A percentile compares a stretch with the other conserved stretches of the same genome.
phyloP scores from a whole-genome alignment of 2,797 vertebrate species.

The Coregonus sp. region DNA sequence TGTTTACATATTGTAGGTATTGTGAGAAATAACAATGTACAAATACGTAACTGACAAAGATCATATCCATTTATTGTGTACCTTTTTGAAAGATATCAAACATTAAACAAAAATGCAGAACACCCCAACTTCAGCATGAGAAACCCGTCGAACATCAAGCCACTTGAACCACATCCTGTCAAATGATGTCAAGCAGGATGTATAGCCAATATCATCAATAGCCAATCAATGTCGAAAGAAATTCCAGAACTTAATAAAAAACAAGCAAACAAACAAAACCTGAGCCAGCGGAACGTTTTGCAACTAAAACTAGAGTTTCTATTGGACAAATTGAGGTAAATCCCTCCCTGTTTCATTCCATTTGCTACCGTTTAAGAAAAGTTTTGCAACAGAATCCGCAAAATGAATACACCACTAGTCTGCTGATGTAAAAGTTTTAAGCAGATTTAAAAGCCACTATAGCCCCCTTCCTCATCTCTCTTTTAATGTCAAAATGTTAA shows the following conservation, averaged over 20 bases:
- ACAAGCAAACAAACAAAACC: constrained; percentile 3
- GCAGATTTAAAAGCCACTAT: too few species aligned
- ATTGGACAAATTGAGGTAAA: too few species aligned
- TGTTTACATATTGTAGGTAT: not conserved
- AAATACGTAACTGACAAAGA: constrained; percentile 4
- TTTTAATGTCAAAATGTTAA: not conserved
- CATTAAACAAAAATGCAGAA: constrained; percentile 50
- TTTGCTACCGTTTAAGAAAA: too few species aligned
- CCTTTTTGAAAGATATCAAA: constrained; percentile 58
- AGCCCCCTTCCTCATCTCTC: not conserved
- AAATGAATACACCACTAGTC: too few species aligned
- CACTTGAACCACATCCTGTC: constrained; percentile 18
- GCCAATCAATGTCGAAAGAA: constrained; percentile 26
- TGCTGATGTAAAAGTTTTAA: too few species aligned
- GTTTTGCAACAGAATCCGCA: too few species aligned
- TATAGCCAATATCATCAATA: constrained; percentile 6
- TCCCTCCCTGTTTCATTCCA: too few species aligned
- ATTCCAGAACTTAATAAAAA: constrained; percentile 40
- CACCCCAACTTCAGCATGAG: constrained; percentile 19
- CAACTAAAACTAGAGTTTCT: not conserved
- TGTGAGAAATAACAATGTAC: constrained; percentile 5
- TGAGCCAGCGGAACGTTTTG: constrained; percentile 18
- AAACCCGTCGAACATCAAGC: constrained; percentile 48
- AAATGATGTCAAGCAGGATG: constrained; percentile 40
- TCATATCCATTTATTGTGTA: constrained; percentile 62